Evolutionary conservation across 2,888 invertebrate genomes (phyloP).

Genomic region (Bellardia bayeri): DNA sequence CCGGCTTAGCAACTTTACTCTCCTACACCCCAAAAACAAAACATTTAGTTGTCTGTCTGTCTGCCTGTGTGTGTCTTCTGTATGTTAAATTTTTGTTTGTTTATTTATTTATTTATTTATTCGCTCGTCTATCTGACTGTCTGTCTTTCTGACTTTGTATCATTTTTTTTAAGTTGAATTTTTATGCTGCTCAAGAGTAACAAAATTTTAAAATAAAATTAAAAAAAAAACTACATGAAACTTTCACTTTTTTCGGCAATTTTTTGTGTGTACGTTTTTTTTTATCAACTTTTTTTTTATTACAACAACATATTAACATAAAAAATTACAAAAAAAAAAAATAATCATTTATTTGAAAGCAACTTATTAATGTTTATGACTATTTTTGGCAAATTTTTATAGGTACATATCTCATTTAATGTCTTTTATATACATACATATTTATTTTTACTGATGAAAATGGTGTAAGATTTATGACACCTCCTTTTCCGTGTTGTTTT

Average conservation of each 20-base stretch:
- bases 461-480: conserved; percentile 38
- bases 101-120: conserved; percentile 38
- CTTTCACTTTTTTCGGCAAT: conserved; percentile 84
- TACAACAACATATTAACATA: conserved; percentile 34
- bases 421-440: conserved; percentile 25
- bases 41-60: conserved; percentile 5
- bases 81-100: conserved; percentile 31
- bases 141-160: conserved; percentile 24
- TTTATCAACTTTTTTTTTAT: conserved; percentile 40
- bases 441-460: conserved; percentile 1
- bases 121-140: conserved; percentile 8
- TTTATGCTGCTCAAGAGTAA: conserved; percentile 51
- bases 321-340: conserved; percentile 46
- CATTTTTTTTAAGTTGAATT: conserved; percentile 27
- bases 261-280: conserved; percentile 46
- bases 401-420: conserved; percentile 53
- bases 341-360: conserved; percentile 67
- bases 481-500: conserved; percentile 38
- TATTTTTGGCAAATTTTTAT: conserved; percentile 63
- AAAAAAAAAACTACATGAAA: conserved; percentile 76
- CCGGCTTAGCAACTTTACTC: conserved; percentile 43
- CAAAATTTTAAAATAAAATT: conserved; percentile 1
- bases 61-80: conserved; percentile 4
- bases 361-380: conserved; percentile 61
- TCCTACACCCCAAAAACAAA: background rate